Evolutionary conservation across 2,888 invertebrate species (phyloP).

Genomic region (Watsonalla cultraria): DNA sequence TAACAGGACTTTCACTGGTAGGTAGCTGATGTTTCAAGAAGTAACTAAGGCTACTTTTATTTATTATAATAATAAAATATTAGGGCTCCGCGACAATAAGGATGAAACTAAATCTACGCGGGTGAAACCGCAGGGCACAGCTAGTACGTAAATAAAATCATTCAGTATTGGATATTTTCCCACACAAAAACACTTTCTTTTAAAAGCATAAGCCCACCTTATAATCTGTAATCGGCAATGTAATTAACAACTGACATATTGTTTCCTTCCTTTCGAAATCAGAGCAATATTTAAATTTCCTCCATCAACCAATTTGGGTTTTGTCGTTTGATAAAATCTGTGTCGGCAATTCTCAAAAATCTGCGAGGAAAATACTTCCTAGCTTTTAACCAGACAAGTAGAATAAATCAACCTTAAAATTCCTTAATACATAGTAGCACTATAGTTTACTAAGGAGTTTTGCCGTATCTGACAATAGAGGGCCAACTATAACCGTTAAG

Average conservation of each 20-base stretch:
- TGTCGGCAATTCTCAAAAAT: not conserved
- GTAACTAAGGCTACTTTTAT: too few relatives aligned
- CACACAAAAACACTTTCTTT: not conserved
- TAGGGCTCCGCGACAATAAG: too few relatives aligned
- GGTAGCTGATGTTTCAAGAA: too few relatives aligned
- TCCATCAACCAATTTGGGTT: not conserved
- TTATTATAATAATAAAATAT: too few relatives aligned
- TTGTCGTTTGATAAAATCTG: not conserved
- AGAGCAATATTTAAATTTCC: not conserved
- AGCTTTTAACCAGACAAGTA: not conserved
- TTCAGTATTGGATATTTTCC: not conserved
- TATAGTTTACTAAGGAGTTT: too few relatives aligned
- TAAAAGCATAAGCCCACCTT: not conserved
- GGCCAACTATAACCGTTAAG: too few relatives aligned
- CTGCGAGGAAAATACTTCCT: not conserved
- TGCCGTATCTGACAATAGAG: too few relatives aligned
- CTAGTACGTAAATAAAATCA: not conserved
- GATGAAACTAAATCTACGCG: too few relatives aligned
- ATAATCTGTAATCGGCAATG: not conserved
- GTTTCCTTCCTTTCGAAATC: not conserved
- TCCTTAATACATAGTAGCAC: too few relatives aligned
- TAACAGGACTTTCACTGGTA: too few relatives aligned
- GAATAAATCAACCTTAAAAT: too few relatives aligned
- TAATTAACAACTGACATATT: not conserved
- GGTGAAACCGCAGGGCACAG: too few relatives aligned